Conservation (phyloP, 1,140 invertebrate species). For the Rhopalosiphum padi region DNA sequence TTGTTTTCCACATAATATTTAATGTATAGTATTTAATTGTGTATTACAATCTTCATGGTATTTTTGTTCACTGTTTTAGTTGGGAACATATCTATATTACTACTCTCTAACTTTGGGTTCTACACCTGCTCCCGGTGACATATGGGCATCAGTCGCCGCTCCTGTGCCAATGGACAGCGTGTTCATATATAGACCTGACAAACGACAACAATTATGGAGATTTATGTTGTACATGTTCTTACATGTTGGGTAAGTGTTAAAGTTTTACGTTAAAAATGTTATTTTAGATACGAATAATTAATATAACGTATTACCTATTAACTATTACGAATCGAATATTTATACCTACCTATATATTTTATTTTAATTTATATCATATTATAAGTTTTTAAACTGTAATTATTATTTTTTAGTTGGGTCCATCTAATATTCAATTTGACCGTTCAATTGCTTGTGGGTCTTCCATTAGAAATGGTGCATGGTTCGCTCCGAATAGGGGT, state of each 20-base stretch:
- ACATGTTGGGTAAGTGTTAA: conserved; percentile 81
- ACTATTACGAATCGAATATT: too few species aligned
- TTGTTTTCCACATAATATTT: not conserved
- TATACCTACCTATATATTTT: not conserved
- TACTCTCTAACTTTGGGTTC: conserved; percentile 47
- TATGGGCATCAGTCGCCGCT: conserved; percentile 76
- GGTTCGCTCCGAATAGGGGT: conserved; percentile 86
- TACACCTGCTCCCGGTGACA: conserved; percentile 76
- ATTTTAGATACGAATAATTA: not conserved
- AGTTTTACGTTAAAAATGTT: not conserved
- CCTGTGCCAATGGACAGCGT: conserved; percentile 91
- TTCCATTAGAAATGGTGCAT: conserved; percentile 97
- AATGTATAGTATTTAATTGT: not conserved
- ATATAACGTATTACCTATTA: too few species aligned
- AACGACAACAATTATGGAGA: conserved; percentile 89
- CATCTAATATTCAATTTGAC: conserved; percentile 94
- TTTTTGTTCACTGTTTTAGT: conserved; percentile 68
- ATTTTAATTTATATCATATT: not conserved
- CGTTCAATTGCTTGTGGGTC: conserved; percentile 88
- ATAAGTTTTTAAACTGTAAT: conserved; percentile 58
- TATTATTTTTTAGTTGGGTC: conserved; percentile 78
- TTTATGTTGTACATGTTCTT: conserved; percentile 95
- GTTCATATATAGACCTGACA: conserved; percentile 93
- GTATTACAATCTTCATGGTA: conserved; percentile 58
- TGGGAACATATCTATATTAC: conserved; percentile 92